Percentiles rank a stretch among this genome's conserved stretches.
Evolutionary conservation across 1,140 invertebrate genomes (phyloP).

Genomic region (Callitettix versicolor): DNA sequence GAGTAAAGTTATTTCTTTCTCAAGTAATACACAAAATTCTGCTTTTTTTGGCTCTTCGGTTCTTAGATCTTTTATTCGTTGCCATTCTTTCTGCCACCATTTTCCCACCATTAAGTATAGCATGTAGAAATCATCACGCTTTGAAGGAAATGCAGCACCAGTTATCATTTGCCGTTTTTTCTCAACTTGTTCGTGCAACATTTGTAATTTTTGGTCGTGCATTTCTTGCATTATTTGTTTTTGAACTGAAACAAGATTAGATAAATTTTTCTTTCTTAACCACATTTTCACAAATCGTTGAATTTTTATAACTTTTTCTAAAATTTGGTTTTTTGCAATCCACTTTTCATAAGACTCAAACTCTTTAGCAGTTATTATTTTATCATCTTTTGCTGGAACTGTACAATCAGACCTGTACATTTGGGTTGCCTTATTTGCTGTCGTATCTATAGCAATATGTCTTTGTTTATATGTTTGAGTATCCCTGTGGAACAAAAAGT

Average conservation of each 20-base stretch:
- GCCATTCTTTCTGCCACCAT: conserved; percentile 48
- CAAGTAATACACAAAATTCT: conserved; percentile 45
- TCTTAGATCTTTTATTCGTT: conserved; percentile 41
- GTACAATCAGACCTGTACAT: not conserved
- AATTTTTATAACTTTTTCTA: conserved; percentile 10
- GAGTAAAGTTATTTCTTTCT: conserved; percentile 51
- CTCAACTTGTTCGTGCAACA: conserved; percentile 9
- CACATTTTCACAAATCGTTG: not conserved
- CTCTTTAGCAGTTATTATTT: conserved; percentile 9
- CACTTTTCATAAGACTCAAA: conserved; percentile 14
- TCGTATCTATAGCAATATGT: conserved; percentile 5
- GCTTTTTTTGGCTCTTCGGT: conserved; percentile 46
- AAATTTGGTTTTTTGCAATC: conserved; percentile 9
- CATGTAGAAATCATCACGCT: conserved; percentile 49
- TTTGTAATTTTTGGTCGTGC: not conserved
- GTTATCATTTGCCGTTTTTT: conserved; percentile 35
- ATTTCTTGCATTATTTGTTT: not conserved
- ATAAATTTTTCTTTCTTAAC: not conserved
- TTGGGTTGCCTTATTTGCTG: conserved; percentile 8
- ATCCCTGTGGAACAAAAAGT: conserved; percentile 2
- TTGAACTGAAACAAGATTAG: conserved; percentile 1
- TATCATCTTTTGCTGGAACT: conserved; percentile 7
- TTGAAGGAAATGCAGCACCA: conserved; percentile 45
- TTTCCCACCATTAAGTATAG: conserved; percentile 48
- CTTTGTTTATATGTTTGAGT: conserved; percentile 16